Conservation (phyloP, 2,797 vertebrate species). For the Megalops cyprinoides region DNA sequence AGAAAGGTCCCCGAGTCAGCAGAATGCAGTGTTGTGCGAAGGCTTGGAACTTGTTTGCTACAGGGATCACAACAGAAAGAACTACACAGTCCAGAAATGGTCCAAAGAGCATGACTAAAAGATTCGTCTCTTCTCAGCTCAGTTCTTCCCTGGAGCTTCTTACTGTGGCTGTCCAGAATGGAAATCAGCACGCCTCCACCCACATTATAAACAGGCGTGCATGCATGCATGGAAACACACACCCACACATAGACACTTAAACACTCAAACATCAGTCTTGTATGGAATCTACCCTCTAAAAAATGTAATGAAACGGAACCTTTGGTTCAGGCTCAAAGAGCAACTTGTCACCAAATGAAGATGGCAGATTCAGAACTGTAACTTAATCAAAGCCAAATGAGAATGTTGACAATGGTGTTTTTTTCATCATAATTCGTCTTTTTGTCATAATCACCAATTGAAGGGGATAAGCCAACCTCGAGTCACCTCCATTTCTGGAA, state of each 20-base stretch:
- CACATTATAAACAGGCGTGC: background rate
- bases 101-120: background rate
- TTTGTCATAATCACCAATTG: background rate
- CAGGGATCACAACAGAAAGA: background rate
- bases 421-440: too few relatives aligned
- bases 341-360: background rate
- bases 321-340: background rate
- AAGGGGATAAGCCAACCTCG: background rate
- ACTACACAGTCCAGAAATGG: background rate
- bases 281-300: background rate
- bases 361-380: background rate
- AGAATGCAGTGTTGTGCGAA: background rate
- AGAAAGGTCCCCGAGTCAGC: too few relatives aligned
- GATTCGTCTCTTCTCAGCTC: background rate
- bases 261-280: background rate
- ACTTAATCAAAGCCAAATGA: constrained; percentile 20
- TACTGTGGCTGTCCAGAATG: background rate
- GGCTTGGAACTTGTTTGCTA: background rate
- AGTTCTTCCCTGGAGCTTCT: background rate
- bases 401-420: background rate
- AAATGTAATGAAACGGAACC: background rate
- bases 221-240: background rate
- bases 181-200: background rate
- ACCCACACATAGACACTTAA: background rate
- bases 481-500: constrained; percentile 16